Evolutionary conservation across 2,888 invertebrate species (phyloP).

Genomic region (Tinea semifulvella): DNA sequence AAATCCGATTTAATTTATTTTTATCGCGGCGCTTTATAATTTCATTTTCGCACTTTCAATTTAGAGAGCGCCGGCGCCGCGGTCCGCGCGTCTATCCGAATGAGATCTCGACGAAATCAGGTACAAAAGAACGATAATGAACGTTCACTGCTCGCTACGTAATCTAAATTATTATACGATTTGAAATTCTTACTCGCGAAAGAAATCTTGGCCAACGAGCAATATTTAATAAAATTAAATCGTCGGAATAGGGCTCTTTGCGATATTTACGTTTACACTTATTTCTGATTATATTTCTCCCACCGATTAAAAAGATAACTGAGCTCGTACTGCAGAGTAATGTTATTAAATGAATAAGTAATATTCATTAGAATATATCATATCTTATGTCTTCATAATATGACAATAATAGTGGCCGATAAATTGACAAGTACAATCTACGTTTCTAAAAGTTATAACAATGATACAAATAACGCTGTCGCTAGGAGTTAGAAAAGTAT

Average conservation of each 20-base stretch:
- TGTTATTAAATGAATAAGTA: no score
- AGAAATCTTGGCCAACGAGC: conserved; percentile 55
- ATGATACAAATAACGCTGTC: conserved; percentile 20
- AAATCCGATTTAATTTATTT: conserved; percentile 69
- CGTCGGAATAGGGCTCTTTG: conserved; percentile 40
- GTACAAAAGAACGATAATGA: conserved; percentile 68
- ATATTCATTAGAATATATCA: no score
- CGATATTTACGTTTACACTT: conserved; percentile 47
- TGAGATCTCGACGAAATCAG: conserved; percentile 65
- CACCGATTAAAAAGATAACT: conserved; percentile 27
- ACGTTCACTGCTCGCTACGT: conserved; percentile 65
- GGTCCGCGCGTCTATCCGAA: conserved; percentile 63
- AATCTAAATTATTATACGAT: conserved; percentile 67
- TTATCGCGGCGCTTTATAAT: conserved; percentile 66
- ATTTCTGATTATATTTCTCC: conserved; percentile 48
- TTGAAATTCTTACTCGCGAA: conserved; percentile 63
- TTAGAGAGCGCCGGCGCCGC: conserved; percentile 60
- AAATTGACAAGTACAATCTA: no score
- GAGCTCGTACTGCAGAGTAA: no score
- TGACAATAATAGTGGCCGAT: background rate
- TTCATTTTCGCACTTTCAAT: conserved; percentile 68
- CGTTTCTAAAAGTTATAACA: conserved; percentile 6
- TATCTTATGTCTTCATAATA: no score
- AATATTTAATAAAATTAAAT: conserved; percentile 65
- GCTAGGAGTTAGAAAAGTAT: conserved; percentile 18